Evolutionary conservation across 1,140 invertebrate species (phyloP), one percentile per base, ranked within the genome.

Genomic region (Homalodisca vitripennis): DNA sequence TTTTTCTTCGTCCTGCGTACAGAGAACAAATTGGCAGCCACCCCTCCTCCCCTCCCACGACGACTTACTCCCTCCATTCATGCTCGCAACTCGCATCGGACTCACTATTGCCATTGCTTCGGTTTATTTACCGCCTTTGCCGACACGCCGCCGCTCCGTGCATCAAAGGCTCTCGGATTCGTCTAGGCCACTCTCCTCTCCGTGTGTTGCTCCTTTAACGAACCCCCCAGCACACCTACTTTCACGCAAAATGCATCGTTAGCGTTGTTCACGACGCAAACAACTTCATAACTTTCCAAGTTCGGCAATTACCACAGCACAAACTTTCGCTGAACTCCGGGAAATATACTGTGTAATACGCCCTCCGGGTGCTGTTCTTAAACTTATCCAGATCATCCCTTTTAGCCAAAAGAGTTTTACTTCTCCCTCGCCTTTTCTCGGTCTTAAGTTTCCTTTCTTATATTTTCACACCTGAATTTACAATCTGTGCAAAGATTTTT

Each of bases 1-100:
- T 66, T 66, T 66, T 66, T 66, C 63, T 66, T 32, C 20, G 32
- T 66, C 63, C 63, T 46, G 63, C 32, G 63, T 66, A 41, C 32
- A 46, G 63, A 41, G 63, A 32, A 60, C 55, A 60, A 60, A 34
- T 64, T 64, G 20, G 34, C 31, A 22, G 17, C 17, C 30, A 1
- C 20, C 12, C n/a, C 6, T 32, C 32, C 62, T 31, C 31, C 31
- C 27, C 27, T 30, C 62, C 17, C 12, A 32, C 31, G 24, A 20
- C n/a, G n/a, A n/a, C 55, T 20, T n/a, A 31, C 60, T 31, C 60
- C 60, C 31, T 14, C 31, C 60, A 63, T 63, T 63, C 60, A 63
- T 63, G 31, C 14, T 27, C 26, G 55, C n/a, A n/a, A n/a, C n/a
- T n/a, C n/a, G n/a, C n/a, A n/a, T n/a, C n/a, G n/a, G n/a, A n/a